These are phyloP conservation scores for Nowickia ferox DNA, from an alignment of 2,888 invertebrate genomes.

Conservation along the genomic window DNA sequence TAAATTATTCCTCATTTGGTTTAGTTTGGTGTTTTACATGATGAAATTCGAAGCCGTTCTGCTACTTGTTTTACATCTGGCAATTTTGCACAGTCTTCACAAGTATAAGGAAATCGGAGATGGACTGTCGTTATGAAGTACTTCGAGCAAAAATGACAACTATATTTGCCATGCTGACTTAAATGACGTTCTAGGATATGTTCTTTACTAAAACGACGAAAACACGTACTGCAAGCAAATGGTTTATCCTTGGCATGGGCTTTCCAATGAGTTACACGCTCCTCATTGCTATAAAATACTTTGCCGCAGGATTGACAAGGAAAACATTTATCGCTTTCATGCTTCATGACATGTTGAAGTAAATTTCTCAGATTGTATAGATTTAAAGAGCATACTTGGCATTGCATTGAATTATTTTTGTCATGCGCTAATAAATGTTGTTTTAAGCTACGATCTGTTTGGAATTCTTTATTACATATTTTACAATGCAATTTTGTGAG, in stretches of 20 bases:
- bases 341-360: constrained; percentile 1
- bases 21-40: not conserved
- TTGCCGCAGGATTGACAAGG: not conserved
- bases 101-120: not conserved
- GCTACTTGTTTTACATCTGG: not conserved
- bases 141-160: constrained; percentile 1
- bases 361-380: not conserved
- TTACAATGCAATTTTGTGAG: not conserved
- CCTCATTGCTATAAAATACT: not conserved
- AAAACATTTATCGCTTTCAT: not conserved
- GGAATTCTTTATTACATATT: not conserved
- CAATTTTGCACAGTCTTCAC: not conserved
- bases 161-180: not conserved
- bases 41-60: not conserved
- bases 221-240: not conserved
- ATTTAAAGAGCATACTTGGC: not conserved
- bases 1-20: constrained; percentile 1
- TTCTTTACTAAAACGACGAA: not conserved
- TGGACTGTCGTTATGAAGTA: not conserved
- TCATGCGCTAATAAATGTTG: not conserved
- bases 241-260: not conserved
- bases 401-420: not conserved
- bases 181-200: not conserved
- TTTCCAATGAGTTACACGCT: not conserved
- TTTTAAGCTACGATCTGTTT: not conserved